These are phyloP conservation scores for Fragariocoptes setiger DNA, from an alignment of 1,140 invertebrate species.

Conservation along the genomic window DNA sequence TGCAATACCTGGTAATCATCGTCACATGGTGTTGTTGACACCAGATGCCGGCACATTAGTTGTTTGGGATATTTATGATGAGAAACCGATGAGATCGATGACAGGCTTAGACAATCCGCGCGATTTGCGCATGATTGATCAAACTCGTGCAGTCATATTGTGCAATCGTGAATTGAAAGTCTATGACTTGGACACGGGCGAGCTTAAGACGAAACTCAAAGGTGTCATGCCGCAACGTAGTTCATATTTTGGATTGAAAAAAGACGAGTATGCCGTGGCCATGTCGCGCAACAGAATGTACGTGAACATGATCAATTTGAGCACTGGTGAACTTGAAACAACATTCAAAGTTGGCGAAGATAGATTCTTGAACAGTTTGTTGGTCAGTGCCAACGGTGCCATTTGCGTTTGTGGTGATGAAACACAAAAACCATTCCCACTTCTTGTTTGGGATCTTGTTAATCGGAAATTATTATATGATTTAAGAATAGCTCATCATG, in stretches of 20 bases:
- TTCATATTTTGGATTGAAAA: conserved; percentile 52
- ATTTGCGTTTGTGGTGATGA: conserved; percentile 60
- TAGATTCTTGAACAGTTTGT: conserved; percentile 49
- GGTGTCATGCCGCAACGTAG: conserved; percentile 70
- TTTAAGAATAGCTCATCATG: conserved; percentile 49
- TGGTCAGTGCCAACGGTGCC: conserved; percentile 53
- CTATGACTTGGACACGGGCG: conserved; percentile 39
- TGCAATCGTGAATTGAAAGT: conserved; percentile 42
- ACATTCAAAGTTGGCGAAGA: conserved; percentile 31
- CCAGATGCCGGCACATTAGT: conserved; percentile 36
- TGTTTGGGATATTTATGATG: conserved; percentile 27
- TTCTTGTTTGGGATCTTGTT: conserved; percentile 53
- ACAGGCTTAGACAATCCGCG: conserved; percentile 17
- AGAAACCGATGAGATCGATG: conserved; percentile 29
- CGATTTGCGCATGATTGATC: conserved; percentile 21
- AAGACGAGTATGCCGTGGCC: conserved; percentile 38
- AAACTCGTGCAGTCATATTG: conserved; percentile 36
- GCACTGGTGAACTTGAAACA: conserved; percentile 44
- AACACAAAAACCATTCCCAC: conserved; percentile 56
- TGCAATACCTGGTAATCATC: conserved; percentile 19
- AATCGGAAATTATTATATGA: conserved; percentile 52
- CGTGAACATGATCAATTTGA: conserved; percentile 53
- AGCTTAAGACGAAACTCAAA: conserved; percentile 34
- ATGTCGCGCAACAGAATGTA: conserved; percentile 58
- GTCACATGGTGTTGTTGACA: conserved; percentile 33